Base-by-base conservation (phyloP, 2,797 vertebrate genomes). In the Sciurus carolinensis region DNA sequence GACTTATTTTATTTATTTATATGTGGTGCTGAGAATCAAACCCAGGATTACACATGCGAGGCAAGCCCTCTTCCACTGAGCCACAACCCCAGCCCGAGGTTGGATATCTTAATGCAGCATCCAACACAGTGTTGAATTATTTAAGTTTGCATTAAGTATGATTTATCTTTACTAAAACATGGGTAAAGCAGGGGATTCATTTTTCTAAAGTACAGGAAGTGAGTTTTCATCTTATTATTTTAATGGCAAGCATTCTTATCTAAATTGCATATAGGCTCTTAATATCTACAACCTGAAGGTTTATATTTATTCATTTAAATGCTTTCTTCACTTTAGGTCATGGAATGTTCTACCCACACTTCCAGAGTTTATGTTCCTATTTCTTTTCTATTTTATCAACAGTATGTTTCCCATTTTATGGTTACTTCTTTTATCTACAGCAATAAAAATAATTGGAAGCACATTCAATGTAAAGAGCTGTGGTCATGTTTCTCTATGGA, bases 371-470 rank as follows among this genome's bases (percentile, higher is more conserved):
- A 52, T 81, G 54, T 91, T 91, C 36, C 26, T 67, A 42, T 92
- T 97, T 89, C 42, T 95, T 12, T 92, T 91, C 36, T 62, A 26
- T 93, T 91, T 86, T 87, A 72, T 89, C 71, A 82, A 69, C 39
- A 92, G 39, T 62, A 28, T 92, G n/a, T 71, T 81, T 77, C 9
- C 54, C 28, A 80, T 54, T 88, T 52, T 87, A 54, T 85, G 62
- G 73, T 83, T 87, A 75, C 57, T n/a, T 94, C 93, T 97, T 96
- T 95, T 90, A 95, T 91, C 76, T 72, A 33, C 33, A 95, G 69
- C 54, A 95, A 62, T 91, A 82, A 94, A 79, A 77, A 80, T 91
- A 95, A 93, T 79, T 92, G 28, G 57, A 95, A 95, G 57, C 87
- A 91, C 79, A 84, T 96, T 95, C 66, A 92, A 8, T 6, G 87